These are phyloP conservation scores for Cecropterus lyciades DNA, from an alignment of 1,140 invertebrate genomes.

Conservation along the genomic window DNA sequence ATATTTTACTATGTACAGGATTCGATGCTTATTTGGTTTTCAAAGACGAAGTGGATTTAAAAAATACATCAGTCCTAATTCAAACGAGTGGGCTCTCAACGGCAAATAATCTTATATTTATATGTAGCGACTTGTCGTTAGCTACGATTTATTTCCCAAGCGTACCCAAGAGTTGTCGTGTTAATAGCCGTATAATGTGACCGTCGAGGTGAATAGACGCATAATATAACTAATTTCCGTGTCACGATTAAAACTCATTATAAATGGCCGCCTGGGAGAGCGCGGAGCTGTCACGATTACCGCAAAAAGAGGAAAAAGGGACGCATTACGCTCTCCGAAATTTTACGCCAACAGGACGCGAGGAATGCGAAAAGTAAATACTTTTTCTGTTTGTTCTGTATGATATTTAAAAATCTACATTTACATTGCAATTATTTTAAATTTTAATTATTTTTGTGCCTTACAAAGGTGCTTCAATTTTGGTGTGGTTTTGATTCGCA, in stretches of 20 bases:
- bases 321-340: constrained; percentile 50
- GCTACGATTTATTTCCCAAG: not conserved
- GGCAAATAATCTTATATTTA: too few species aligned
- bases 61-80: too few species aligned
- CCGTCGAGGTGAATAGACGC: constrained; percentile 43
- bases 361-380: constrained; percentile 31
- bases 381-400: constrained; percentile 7
- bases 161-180: not conserved
- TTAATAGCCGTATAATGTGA: constrained; percentile 51
- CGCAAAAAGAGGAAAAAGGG: constrained; percentile 56
- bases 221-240: constrained; percentile 63
- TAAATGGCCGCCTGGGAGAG: constrained; percentile 55
- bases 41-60: too few species aligned
- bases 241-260: constrained; percentile 67
- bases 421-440: not conserved
- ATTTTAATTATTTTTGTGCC: too few species aligned
- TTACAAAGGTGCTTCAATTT: not conserved
- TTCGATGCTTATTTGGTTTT: too few species aligned
- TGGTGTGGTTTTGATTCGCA: too few species aligned
- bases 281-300: constrained; percentile 57
- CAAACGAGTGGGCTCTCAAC: too few species aligned
- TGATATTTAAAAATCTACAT: not conserved
- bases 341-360: constrained; percentile 39
- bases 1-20: too few species aligned
- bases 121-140: too few species aligned